These are phyloP conservation scores for Hybognathus amarus DNA, from an alignment of 2,797 vertebrate species.

Conservation along the genomic window DNA sequence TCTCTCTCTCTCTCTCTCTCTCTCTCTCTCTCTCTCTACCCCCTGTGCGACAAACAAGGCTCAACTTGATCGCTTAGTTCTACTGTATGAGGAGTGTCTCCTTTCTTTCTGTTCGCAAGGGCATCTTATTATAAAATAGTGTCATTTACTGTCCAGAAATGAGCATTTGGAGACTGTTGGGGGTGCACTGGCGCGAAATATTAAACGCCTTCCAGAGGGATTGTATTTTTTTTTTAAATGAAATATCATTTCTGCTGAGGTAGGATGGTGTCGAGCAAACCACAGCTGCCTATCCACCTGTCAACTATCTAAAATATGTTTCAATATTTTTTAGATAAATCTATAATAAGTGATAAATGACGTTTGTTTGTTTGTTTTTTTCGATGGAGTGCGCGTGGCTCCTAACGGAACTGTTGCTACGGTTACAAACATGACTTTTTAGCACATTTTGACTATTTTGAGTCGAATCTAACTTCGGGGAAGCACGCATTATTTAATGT, in stretches of 20 bases:
- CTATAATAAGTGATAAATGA: neutral
- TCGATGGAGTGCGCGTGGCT: neutral
- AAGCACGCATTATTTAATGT: neutral
- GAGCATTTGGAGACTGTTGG: neutral
- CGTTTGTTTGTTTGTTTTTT: no score
- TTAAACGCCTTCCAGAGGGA: neutral
- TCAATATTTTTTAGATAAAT: neutral
- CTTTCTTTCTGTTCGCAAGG: neutral
- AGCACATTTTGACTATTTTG: neutral
- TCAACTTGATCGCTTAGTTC: conserved; percentile 85
- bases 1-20: conserved; percentile 93
- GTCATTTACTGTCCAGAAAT: neutral
- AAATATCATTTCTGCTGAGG: conserved; percentile 9
- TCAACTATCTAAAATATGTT: neutral
- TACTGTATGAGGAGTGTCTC: conserved; percentile 67
- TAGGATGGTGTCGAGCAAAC: neutral
- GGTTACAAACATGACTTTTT: conserved; percentile 19
- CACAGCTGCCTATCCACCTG: neutral
- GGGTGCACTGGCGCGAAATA: neutral
- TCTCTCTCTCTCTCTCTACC: conserved; percentile 63
- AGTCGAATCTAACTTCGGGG: neutral
- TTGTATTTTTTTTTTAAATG: neutral
- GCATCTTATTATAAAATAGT: neutral
- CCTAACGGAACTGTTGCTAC: conserved; percentile 19
- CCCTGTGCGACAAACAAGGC: conserved; percentile 82